Percentiles rank a stretch among this genome's conserved stretches.
These are phyloP conservation scores for Stichopus chloronotus DNA, from an alignment of 35 echinoderm and acorn worm genomes.

Conservation along the genomic window DNA sequence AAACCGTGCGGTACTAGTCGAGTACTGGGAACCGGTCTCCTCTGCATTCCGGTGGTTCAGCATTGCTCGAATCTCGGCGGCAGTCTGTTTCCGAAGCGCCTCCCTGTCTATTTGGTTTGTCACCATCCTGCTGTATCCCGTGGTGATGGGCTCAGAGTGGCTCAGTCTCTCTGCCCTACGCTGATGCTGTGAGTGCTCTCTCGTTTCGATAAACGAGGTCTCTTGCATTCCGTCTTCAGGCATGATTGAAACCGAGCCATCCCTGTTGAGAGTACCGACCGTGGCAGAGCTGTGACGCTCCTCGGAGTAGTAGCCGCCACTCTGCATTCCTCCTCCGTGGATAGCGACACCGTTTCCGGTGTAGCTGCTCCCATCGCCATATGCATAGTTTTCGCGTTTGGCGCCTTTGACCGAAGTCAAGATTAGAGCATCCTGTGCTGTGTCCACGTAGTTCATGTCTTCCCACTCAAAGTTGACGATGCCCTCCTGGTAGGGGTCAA, in stretches of 20 bases:
- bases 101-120: constrained; percentile 60
- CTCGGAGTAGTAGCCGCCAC: not conserved
- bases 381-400: constrained; percentile 36
- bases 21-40: constrained; percentile 8
- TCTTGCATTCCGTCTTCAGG: constrained; percentile 20
- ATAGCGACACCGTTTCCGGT: not conserved
- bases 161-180: not conserved
- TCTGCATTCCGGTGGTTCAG: constrained; percentile 47
- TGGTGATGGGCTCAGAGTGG: not conserved
- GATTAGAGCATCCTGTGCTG: constrained; percentile 74
- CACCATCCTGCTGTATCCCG: constrained; percentile 21
- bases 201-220: constrained; percentile 26
- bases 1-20: constrained; percentile 18
- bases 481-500: not conserved
- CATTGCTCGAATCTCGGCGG: constrained; percentile 79
- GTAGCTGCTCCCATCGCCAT: constrained; percentile 39
- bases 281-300: not conserved
- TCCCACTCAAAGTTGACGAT: constrained; percentile 50
- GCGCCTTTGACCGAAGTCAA: constrained; percentile 73
- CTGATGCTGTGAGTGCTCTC: constrained; percentile 1
- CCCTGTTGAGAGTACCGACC: constrained; percentile 61
- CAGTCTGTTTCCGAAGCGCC: constrained; percentile 68
- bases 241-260: constrained; percentile 17
- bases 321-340: not conserved
- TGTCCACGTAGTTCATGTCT: constrained; percentile 61